Evolutionary conservation across 2,797 vertebrate genomes (phyloP).

Genomic region (Cyclopterus lumpus): DNA sequence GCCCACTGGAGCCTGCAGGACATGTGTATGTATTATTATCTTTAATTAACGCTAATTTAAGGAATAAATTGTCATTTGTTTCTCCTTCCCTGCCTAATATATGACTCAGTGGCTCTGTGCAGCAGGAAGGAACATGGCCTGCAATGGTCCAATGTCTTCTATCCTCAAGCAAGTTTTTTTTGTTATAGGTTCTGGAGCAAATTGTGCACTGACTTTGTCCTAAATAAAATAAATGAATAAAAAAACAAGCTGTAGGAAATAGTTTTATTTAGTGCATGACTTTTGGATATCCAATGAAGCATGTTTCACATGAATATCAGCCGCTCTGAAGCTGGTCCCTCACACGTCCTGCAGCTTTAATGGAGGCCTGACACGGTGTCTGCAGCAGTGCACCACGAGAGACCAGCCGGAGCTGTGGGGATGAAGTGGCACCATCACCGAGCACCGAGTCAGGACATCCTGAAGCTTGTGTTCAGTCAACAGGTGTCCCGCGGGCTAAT

Average conservation of each 20-base stretch:
- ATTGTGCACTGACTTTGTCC: background rate
- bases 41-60: background rate
- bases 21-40: background rate
- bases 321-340: background rate
- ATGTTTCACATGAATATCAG: too few species aligned
- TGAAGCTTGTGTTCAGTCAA: constrained; percentile 48
- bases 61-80: background rate
- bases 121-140: background rate
- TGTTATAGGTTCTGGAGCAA: background rate
- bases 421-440: background rate
- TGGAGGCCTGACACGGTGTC: background rate
- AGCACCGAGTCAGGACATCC: background rate
- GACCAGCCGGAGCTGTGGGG: background rate
- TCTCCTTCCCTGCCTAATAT: background rate
- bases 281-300: too few species aligned
- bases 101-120: background rate
- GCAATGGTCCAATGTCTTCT: background rate
- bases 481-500: constrained; percentile 56
- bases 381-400: constrained; percentile 1
- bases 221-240: background rate
- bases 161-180: background rate
- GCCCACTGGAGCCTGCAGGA: background rate
- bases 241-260: background rate
- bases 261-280: background rate
- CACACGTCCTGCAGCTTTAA: background rate